A percentile compares a stretch with the other conserved stretches of the same genome.
phyloP scores from a whole-genome alignment of 1,140 invertebrate genomes.

The Homalodisca vitripennis region DNA sequence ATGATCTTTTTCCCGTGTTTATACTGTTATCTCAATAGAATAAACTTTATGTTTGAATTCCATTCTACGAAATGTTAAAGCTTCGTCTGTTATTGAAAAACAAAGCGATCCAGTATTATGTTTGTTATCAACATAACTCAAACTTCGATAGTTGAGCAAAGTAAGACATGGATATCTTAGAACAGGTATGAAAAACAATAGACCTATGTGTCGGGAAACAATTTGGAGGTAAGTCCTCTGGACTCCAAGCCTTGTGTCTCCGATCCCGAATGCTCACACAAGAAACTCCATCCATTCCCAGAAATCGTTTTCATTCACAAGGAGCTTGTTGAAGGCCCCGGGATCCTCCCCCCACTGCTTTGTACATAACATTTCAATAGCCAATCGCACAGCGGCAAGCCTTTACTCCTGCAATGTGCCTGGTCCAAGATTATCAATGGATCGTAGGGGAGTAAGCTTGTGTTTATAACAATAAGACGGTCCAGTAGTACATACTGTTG shows the following conservation, averaged over 20 bases:
- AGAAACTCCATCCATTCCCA: conserved; percentile 36
- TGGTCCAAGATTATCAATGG: conserved; percentile 60
- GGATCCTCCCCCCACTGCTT: conserved; percentile 35
- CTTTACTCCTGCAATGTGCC: conserved; percentile 53
- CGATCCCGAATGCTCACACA: conserved; percentile 31
- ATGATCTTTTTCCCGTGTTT: too few relatives aligned
- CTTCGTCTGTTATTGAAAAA: too few relatives aligned
- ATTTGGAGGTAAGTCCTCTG: conserved; percentile 31
- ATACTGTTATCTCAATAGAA: too few relatives aligned
- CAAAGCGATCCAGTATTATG: too few relatives aligned
- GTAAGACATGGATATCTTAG: too few relatives aligned
- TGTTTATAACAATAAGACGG: conserved; percentile 27
- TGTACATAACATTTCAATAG: conserved; percentile 36
- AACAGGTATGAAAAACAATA: too few relatives aligned
- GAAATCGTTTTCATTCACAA: conserved; percentile 35
- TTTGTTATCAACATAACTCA: too few relatives aligned
- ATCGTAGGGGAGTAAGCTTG: conserved; percentile 51
- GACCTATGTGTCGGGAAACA: too few relatives aligned
- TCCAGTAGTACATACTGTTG: neutral
- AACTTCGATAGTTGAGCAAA: too few relatives aligned
- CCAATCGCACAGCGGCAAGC: conserved; percentile 41
- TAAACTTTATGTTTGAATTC: too few relatives aligned
- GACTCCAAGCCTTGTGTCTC: conserved; percentile 35
- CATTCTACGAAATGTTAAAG: too few relatives aligned
- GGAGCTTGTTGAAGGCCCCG: conserved; percentile 37